Evolutionary conservation across 1,140 invertebrate species (phyloP).

Genomic region (Zaprionus africanus): DNA sequence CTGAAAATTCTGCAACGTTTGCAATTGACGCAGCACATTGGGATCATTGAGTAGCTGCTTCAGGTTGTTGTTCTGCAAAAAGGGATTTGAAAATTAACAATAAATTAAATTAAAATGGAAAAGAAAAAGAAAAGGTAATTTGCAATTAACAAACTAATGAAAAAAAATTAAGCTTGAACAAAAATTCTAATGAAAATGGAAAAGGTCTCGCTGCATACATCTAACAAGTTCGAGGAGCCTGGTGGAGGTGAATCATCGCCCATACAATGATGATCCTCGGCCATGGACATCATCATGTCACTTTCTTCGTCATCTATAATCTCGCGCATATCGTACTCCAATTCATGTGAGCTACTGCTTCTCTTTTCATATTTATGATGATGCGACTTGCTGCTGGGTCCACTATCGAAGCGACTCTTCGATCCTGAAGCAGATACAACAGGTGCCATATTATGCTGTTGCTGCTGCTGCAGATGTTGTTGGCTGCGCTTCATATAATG

Average conservation of each 20-base stretch:
- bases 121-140: background rate
- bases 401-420: slow-evolving; percentile 40
- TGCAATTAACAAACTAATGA: slow-evolving; percentile 9
- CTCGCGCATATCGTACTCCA: slow-evolving; percentile 70
- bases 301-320: slow-evolving; percentile 68
- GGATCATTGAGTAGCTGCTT: slow-evolving; percentile 87
- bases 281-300: slow-evolving; percentile 58
- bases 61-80: slow-evolving; percentile 79
- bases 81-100: background rate
- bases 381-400: slow-evolving; percentile 55
- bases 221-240: slow-evolving; percentile 68
- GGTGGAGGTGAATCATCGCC: slow-evolving; percentile 66
- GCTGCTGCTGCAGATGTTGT: slow-evolving; percentile 39
- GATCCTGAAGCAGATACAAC: slow-evolving; percentile 34
- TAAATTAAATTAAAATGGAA: slow-evolving; percentile 10
- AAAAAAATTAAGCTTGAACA: slow-evolving; percentile 26
- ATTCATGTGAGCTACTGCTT: slow-evolving; percentile 58
- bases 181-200: slow-evolving; percentile 13
- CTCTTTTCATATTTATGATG: slow-evolving; percentile 75
- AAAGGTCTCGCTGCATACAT: slow-evolving; percentile 49
- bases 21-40: slow-evolving; percentile 88
- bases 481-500: slow-evolving; percentile 86
- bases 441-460: slow-evolving; percentile 33
- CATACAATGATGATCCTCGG: slow-evolving; percentile 73
- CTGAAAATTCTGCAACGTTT: slow-evolving; percentile 85